Base-by-base conservation (phyloP, 2,888 invertebrate genomes). In the Aleiodes alternator region DNA sequence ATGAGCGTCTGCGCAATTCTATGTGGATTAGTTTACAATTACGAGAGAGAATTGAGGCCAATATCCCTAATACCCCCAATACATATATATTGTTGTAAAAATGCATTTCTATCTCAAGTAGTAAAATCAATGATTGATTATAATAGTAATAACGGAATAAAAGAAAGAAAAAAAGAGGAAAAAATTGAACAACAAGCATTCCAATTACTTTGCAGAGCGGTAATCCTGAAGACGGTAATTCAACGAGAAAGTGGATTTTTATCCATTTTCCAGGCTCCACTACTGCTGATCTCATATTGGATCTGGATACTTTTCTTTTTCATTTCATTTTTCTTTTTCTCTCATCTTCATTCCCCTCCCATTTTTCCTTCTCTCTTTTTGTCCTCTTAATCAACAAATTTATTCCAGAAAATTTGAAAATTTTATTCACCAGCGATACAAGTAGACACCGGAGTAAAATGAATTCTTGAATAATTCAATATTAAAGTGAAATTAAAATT, bases 151-250 rank as follows among this genome's bases (percentile, higher is more conserved):
- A 43, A 72, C 9, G 29, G 34, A 34, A 34, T 34, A 53, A 16
- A 38, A 66, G 23, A 23, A 23, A 23, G 2, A 23, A 23, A 23
- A 23, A 23, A 23, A 23, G 23, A 23, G 23, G 23, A 48, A 68
- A 56, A 43, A 68, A 53, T 38, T 11, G 16, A 55, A 55, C 16
- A 16, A 23, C 14, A 43, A 23, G 23, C 29, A 66, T 73, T 68
- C 43, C 55, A 56, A 73, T 66, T 73, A 68, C 73, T 38, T 66
- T 16, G 8, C 23, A 29, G 50, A 14, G 23, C 4, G 53, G 68
- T 69, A 69, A 73, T 73, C 57, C 73, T 11, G 68, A 29, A 4
- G 57, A 59, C 53, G 66, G 73, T 73, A 73, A 69, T 73, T 73
- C 68, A 73, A 43, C 66, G 48, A 57, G 64, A 73, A 64, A 73